Evolutionary conservation across 2,113 vertebrate species (phyloP).

Genomic region (Cynoglossus semilaevis): DNA sequence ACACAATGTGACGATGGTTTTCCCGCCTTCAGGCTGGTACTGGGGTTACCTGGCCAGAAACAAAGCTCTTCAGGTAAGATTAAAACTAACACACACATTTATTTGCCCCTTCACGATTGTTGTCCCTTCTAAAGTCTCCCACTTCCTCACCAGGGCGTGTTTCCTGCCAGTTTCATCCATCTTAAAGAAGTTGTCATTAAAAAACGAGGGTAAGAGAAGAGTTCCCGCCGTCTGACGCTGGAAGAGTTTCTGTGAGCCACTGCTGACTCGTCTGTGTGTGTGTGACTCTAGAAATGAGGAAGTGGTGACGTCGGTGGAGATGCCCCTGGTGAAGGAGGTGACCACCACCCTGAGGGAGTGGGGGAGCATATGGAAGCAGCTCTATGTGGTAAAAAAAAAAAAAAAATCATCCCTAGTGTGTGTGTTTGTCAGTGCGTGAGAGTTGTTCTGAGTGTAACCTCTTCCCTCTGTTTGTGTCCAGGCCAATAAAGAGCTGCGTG

Average conservation of each 20-base stretch:
- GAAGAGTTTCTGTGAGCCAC: neutral
- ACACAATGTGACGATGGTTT: neutral
- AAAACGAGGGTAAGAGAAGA: conserved; percentile 81
- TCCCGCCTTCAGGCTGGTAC: conserved; percentile 84
- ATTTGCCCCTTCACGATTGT: neutral
- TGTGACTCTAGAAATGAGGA: conserved; percentile 77
- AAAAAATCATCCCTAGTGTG: neutral
- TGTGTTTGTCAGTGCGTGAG: neutral
- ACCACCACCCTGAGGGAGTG: conserved; percentile 94
- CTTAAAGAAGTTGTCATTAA: conserved; percentile 85
- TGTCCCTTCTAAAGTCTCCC: neutral
- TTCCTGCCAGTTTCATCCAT: conserved; percentile 88
- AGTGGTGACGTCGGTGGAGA: conserved; percentile 81
- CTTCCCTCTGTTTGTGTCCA: conserved; percentile 46
- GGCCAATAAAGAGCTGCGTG: conserved; percentile 81
- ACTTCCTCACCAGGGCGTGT: conserved; percentile 82
- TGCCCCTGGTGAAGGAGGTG: conserved; percentile 95
- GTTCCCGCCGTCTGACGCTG: neutral
- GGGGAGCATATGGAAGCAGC: conserved; percentile 96
- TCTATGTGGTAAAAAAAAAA: conserved; percentile 85
- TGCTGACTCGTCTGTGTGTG: neutral
- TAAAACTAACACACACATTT: neutral
- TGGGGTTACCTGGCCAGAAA: conserved; percentile 84
- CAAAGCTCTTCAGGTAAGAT: conserved; percentile 84
- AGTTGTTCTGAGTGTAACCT: conserved; percentile 5